Base-by-base conservation (phyloP, 2,888 invertebrate species). In the Notocelia uddmanniana region DNA sequence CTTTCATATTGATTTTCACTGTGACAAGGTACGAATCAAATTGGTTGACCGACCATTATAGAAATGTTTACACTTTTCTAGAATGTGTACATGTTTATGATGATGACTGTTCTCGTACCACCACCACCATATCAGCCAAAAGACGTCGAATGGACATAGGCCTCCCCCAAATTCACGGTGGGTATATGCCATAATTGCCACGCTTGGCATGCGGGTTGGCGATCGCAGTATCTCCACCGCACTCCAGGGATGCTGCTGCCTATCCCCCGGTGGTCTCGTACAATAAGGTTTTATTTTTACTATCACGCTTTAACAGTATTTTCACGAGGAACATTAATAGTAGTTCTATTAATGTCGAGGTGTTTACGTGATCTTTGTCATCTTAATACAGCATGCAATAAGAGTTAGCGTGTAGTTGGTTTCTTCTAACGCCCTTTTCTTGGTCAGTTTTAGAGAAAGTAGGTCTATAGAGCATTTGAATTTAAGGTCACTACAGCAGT, bases 261-360 rank as follows among this genome's bases (percentile, higher is more conserved):
- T n/a, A n/a, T n/a, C n/a, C n/a, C n/a, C n/a, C n/a, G n/a, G n/a
- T 31, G 31, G 5, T 8, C 58, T 31, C 31, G 18, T 23, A 8
- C 59, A 11, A 45, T n/a, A 57, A 60, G 66, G 45, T 52, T 45
- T 23, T n/a, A 31, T 31, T 19, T 21, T 55, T n/a, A 6, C 54
- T 71, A 48, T 71, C 45, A 19, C 45, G 31, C 54, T 66, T 59
- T 41, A 54, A 57, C 34, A 45, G n/a, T 55, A 48, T 67, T 60
- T 67, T 60, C 34, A 60, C 18, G 34, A 8, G 64, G 10, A 45
- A 48, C 52, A 63, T 23, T 50, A 63, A 57, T 66, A 70, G 58
- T 26, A 37, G 21, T 18, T 59, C 52, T 19, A 70, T 59, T 70
- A 55, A 31, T 57, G 19, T 37, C 13, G 19, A 5, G 13, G 52